Base-by-base conservation (phyloP, 2,797 vertebrate species). In the Holocentrus rufus region DNA sequence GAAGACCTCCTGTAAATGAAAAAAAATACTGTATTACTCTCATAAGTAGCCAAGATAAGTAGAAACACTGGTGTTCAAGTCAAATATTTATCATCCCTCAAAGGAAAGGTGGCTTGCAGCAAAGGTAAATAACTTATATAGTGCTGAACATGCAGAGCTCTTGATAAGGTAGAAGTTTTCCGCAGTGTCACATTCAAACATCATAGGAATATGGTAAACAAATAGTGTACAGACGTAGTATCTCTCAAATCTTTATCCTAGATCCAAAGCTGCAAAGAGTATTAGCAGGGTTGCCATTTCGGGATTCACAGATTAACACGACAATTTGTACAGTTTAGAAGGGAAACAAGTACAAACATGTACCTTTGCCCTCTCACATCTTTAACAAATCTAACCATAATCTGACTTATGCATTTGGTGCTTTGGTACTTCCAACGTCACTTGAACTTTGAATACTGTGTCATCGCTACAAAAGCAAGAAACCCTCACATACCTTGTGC, bases 381-480 rank as follows among this genome's bases (percentile, higher is more conserved):
- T 34, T 15, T 17, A 36, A 11, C 47, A 57, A 25, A 59, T 5
- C 44, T 55, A 65, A 34, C 56, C 2, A 5, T 20, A 10, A 1
- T 0, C 17, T 55, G 36, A 67, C 5, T 15, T 44, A 2, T 20
- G 47, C n/a, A 59, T 18, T 62, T 18, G 20, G 20, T 31, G 27
- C 7, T 30, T 31, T 59, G 39, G 49, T 23, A 39, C 13, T 50
- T 72, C 59, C 69, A 76, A 74, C 56, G 72, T 82, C 58, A 79
- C 9, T 13, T 84, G 67, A 81, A 83, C 72, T 82, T 81, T 85
- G 9, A 83, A 53, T 55, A 34, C 10, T 57, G 20, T 47, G 20
- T 70, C n/a, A 44, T 72, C 57, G 58, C 9, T 53, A 18, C 36
- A 63, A 56, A 47, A 34, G 1, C 47, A 49, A 64, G 31, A 64